Base-by-base conservation (phyloP, 1,140 invertebrate species). In the Leptinotarsa texana region DNA sequence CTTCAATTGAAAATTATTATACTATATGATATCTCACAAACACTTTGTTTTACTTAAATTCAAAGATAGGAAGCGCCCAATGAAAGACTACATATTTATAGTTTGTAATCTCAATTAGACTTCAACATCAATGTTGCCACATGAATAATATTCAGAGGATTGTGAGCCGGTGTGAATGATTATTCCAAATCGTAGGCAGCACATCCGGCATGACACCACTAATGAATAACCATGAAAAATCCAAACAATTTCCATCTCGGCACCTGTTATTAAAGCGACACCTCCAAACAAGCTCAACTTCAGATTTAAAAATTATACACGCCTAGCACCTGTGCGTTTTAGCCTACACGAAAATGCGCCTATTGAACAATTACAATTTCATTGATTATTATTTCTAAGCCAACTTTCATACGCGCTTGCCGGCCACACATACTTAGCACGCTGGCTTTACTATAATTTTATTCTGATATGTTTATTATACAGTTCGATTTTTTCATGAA, bases 391-490 rank as follows among this genome's bases (percentile, higher is more conserved):
- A 57, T 57, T 57, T 57, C 51, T 57, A 57, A 42, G 51, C 51
- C 51, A 57, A 57, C 51, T 57, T 57, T n/a, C 51, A 57, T 57
- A 15, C 51, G 51, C 51, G 51, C 15, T 15, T 18, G n/a, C 51
- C 15, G 51, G 17, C 51, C 51, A 57, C 17, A 57, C 51, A 57
- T 57, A 57, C n/a, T 13, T 17, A 57, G 8, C 33, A 42, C 15
- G n/a, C 51, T 5, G 15, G n/a, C 51, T 57, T 57, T 57, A 57
- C 51, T 57, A 57, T 57, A 57, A 57, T 57, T 42, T 57, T 57
- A 57, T 57, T 57, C 51, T 57, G 51, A 57, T 57, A 57, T 57
- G 51, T 57, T 57, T 57, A 57, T 57, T 57, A 57, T 57, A 57
- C 51, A n/a, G 51, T 57, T 18, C 51, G 51, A 17, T 57, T 57